Evolutionary conservation across 64 coral and sea anemone species (phyloP).

Genomic region (Stylophora pistillata): DNA sequence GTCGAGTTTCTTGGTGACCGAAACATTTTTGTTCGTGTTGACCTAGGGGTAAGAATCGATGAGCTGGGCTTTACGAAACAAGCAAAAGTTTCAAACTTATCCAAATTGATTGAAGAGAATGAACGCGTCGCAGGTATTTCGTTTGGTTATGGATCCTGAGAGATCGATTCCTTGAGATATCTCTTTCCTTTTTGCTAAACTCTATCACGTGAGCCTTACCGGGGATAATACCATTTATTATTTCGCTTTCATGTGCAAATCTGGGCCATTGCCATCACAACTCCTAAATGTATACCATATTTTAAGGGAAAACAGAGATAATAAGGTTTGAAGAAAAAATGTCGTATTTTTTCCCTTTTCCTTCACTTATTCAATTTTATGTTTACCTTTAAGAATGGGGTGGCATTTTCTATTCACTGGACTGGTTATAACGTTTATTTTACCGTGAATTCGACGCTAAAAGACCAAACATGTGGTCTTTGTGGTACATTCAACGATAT

Average conservation of each 20-base stretch:
- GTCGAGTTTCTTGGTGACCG: conserved; percentile 69
- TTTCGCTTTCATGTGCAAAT: no score
- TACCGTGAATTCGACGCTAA: conserved; percentile 71
- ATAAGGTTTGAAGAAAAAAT: background rate
- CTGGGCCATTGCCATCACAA: no score
- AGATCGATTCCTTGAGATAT: no score
- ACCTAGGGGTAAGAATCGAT: background rate
- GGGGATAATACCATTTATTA: no score
- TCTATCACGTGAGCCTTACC: no score
- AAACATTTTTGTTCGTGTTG: conserved; percentile 73
- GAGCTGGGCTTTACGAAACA: background rate
- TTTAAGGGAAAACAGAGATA: no score
- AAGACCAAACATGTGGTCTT: conserved; percentile 90
- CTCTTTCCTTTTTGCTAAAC: no score
- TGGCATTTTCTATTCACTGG: conserved; percentile 71
- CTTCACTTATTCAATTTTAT: background rate
- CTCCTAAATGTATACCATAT: no score
- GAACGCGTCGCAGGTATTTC: no score
- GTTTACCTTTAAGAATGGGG: background rate
- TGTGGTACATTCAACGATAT: conserved; percentile 95
- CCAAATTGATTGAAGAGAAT: no score
- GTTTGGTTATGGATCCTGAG: no score
- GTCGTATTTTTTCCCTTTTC: background rate
- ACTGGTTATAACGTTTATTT: conserved; percentile 77
- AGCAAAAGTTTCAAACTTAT: background rate